Percentiles rank a stretch among this genome's conserved stretches.
Evolutionary conservation across 2,888 invertebrate genomes (phyloP).

Genomic region (Drosophila tanythrix): DNA sequence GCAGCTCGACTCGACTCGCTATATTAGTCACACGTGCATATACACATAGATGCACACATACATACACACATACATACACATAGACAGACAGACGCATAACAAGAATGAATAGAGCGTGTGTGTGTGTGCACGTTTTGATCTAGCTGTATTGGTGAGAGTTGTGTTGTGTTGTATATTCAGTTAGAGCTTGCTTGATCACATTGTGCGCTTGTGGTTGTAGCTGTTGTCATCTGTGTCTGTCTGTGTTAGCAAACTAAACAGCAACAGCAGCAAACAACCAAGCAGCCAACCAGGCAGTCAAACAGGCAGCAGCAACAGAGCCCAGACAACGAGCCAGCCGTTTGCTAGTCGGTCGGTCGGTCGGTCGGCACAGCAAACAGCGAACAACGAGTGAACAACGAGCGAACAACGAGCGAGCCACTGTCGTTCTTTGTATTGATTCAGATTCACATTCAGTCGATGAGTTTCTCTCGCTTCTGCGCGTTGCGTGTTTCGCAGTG

Average conservation of each 20-base stretch:
- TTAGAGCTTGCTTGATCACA: slow-evolving; percentile 46
- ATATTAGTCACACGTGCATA: slow-evolving; percentile 57
- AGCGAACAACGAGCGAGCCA: slow-evolving; percentile 23
- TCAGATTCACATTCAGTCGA: slow-evolving; percentile 82
- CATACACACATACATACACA: neutral
- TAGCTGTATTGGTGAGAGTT: slow-evolving; percentile 36
- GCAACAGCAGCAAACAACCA: slow-evolving; percentile 30
- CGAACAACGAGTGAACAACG: slow-evolving; percentile 12
- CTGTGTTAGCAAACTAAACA: slow-evolving; percentile 60
- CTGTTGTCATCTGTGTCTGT: slow-evolving; percentile 36
- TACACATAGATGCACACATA: slow-evolving; percentile 11
- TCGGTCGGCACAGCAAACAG: slow-evolving; percentile 5
- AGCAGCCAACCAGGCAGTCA: slow-evolving; percentile 35
- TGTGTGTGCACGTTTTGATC: slow-evolving; percentile 17
- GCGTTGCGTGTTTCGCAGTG: slow-evolving; percentile 82
- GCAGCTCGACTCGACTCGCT: slow-evolving; percentile 29
- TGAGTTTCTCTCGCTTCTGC: slow-evolving; percentile 84
- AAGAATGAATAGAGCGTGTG: slow-evolving; percentile 56
- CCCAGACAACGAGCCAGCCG: slow-evolving; percentile 35
- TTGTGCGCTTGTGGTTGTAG: slow-evolving; percentile 35
- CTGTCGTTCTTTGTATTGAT: slow-evolving; percentile 74
- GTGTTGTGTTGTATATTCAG: slow-evolving; percentile 35
- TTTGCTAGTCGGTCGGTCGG: slow-evolving; percentile 19
- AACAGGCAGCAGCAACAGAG: slow-evolving; percentile 7
- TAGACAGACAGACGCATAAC: slow-evolving; percentile 21